phyloP scores from a whole-genome alignment of 2,888 invertebrate species.

The Agrochola lychnidis region DNA sequence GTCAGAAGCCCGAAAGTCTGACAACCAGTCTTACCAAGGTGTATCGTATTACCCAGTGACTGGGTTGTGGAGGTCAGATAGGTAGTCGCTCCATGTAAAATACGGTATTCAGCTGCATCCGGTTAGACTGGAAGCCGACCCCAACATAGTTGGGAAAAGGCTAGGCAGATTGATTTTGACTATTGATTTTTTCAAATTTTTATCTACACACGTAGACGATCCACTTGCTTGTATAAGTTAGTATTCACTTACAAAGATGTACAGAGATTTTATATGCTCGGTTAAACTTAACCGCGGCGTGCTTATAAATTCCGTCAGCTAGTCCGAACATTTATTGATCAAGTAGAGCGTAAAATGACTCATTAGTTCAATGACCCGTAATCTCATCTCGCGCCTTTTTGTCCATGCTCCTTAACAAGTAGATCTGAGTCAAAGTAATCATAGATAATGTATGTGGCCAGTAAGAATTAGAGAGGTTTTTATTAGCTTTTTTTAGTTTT shows the following conservation, averaged over 20 bases:
- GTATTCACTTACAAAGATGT: slow-evolving; percentile 3
- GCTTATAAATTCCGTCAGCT: slow-evolving; percentile 53
- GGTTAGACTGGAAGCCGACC: too few species aligned
- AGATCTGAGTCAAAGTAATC: slow-evolving; percentile 47
- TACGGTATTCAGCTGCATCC: too few species aligned
- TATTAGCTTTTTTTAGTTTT: not conserved
- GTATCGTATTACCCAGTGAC: too few species aligned
- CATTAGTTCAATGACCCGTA: slow-evolving; percentile 83
- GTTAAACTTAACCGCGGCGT: slow-evolving; percentile 36
- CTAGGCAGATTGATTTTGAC: too few species aligned
- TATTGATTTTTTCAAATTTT: too few species aligned
- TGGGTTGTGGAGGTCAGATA: too few species aligned
- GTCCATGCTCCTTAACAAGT: slow-evolving; percentile 39
- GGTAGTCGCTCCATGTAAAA: too few species aligned
- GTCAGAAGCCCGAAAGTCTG: too few species aligned
- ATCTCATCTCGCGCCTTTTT: slow-evolving; percentile 68
- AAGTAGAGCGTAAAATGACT: slow-evolving; percentile 84
- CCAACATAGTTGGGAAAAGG: too few species aligned
- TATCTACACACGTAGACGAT: not conserved
- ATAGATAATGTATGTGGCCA: slow-evolving; percentile 32
- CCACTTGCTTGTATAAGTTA: slow-evolving; percentile 1
- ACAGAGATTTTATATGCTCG: slow-evolving; percentile 46
- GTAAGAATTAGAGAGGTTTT: slow-evolving; percentile 8
- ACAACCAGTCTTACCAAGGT: too few species aligned
- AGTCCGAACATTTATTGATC: slow-evolving; percentile 67